These are phyloP conservation scores for Parazoanthus atlanticus DNA, from an alignment of 92 coral and sea anemone species.

Conservation along the genomic window DNA sequence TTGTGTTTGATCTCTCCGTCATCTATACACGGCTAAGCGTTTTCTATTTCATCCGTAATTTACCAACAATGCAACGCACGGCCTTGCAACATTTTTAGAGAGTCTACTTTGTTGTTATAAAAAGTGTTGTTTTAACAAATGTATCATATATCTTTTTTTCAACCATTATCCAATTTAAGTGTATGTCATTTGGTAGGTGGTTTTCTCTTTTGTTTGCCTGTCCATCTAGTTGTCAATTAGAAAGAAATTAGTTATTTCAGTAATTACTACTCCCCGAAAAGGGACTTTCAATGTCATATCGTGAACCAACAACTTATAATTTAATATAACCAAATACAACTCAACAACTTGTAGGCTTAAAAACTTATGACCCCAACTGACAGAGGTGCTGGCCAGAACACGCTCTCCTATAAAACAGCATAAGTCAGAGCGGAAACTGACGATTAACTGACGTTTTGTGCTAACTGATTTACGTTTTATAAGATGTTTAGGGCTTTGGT, in stretches of 20 bases:
- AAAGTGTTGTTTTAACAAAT: not conserved
- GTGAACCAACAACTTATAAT: too few species aligned
- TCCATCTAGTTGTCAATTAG: not conserved
- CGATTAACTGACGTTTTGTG: too few species aligned
- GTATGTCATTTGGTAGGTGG: not conserved
- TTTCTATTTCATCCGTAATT: constrained; percentile 23
- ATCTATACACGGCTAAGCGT: constrained; percentile 41
- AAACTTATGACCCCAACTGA: too few species aligned
- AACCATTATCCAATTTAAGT: not conserved
- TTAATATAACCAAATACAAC: too few species aligned
- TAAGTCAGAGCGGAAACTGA: too few species aligned
- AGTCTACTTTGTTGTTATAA: not conserved
- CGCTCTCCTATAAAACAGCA: too few species aligned
- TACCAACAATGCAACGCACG: not conserved
- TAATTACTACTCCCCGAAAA: not conserved
- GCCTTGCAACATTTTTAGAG: not conserved
- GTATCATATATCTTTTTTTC: not conserved
- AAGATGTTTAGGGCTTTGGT: too few species aligned
- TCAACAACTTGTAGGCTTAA: too few species aligned
- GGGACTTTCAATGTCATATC: not conserved
- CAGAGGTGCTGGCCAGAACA: too few species aligned
- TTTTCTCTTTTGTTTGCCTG: not conserved
- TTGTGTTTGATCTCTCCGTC: not conserved
- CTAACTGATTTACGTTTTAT: too few species aligned
- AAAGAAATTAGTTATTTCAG: too few species aligned